Conservation (phyloP, 2,888 invertebrate species). For the Euplagia quadripunctaria region DNA sequence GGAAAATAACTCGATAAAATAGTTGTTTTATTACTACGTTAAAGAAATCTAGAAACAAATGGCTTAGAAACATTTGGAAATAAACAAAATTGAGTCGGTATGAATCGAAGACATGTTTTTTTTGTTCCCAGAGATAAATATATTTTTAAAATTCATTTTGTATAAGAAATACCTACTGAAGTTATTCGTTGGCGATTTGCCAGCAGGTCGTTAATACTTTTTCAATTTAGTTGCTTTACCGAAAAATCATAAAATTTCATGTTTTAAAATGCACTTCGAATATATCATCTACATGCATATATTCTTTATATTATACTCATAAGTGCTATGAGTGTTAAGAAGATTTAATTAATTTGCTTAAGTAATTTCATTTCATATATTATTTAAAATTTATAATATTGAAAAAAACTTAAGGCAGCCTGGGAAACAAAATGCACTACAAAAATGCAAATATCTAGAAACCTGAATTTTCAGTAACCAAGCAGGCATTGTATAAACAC, state of each 20-base stretch:
- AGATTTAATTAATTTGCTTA: background rate
- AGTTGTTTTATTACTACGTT: too few relatives aligned
- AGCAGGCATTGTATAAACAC: too few relatives aligned
- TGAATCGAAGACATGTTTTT: background rate
- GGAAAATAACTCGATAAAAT: too few relatives aligned
- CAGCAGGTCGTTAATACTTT: constrained; percentile 38
- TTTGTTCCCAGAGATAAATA: background rate
- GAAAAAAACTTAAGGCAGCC: too few relatives aligned
- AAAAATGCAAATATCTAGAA: too few relatives aligned
- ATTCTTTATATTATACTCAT: background rate
- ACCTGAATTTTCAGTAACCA: too few relatives aligned
- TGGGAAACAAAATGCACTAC: too few relatives aligned
- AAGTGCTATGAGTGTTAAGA: background rate
- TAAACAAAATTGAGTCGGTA: too few relatives aligned
- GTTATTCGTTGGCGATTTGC: constrained; percentile 33
- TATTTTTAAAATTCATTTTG: constrained; percentile 14
- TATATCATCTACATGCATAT: background rate
- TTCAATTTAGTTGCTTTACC: constrained; percentile 20
- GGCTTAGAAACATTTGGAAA: too few relatives aligned
- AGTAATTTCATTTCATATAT: background rate
- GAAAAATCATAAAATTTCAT: constrained; percentile 21
- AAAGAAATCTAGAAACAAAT: too few relatives aligned
- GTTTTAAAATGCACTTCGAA: constrained; percentile 8
- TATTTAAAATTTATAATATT: too few relatives aligned
- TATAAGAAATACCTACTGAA: background rate